Conservation (phyloP, 2,113 vertebrate species). For the Halcyon malimbica region DNA sequence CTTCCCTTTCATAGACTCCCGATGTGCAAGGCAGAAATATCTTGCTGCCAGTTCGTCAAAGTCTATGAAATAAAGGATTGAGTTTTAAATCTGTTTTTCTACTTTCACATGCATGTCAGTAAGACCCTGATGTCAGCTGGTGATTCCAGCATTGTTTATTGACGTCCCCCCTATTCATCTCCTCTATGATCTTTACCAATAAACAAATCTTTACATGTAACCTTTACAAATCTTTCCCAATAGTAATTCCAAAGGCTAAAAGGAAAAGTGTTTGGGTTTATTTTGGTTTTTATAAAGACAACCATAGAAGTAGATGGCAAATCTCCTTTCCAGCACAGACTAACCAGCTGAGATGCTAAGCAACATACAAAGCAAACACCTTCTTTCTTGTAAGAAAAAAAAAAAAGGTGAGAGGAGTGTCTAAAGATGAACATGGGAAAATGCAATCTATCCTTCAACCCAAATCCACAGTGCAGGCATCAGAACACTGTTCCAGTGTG, state of each 20-base stretch:
- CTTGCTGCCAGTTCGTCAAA: background rate
- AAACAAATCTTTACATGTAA: background rate
- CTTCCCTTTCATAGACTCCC: background rate
- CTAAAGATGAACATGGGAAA: background rate
- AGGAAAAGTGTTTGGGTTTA: background rate
- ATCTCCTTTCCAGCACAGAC: background rate
- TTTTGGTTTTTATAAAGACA: accelerated
- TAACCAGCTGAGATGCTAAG: background rate
- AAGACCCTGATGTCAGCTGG: background rate
- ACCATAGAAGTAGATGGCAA: background rate
- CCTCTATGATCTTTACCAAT: background rate
- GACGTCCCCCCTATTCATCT: background rate
- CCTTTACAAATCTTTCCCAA: background rate
- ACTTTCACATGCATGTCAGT: background rate
- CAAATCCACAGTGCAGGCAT: accelerated
- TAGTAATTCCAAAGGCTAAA: background rate
- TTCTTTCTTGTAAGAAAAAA: background rate
- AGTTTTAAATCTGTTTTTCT: accelerated
- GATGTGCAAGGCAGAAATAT: background rate
- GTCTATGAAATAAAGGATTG: background rate
- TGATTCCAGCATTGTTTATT: background rate
- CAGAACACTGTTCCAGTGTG: background rate
- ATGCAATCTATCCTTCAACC: background rate
- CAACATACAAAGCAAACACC: background rate
- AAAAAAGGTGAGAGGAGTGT: accelerated